phyloP scores from a whole-genome alignment of 2,113 vertebrate genomes.

The Kryptolebias marmoratus region DNA sequence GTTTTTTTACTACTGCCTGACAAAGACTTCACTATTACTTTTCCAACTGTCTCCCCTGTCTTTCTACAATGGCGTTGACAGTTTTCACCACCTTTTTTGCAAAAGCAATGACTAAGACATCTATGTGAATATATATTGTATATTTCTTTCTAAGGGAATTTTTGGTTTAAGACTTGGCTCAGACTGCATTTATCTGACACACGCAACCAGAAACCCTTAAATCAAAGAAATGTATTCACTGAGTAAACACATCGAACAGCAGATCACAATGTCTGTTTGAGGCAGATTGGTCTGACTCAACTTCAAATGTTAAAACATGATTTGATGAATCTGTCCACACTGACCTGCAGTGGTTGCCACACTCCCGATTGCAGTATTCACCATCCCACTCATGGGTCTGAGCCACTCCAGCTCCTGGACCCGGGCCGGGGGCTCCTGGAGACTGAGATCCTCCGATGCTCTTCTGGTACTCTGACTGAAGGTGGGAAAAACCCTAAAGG shows the following conservation, averaged over 20 bases:
- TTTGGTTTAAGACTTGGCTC: not conserved
- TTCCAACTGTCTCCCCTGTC: constrained; percentile 59
- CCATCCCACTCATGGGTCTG: constrained; percentile 92
- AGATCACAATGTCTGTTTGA: not conserved
- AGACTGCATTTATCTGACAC: not conserved
- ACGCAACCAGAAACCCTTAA: not conserved
- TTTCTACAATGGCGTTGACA: constrained; percentile 44
- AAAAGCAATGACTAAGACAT: constrained; percentile 29
- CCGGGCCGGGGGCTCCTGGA: constrained; percentile 84
- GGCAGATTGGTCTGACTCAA: not conserved
- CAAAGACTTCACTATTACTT: constrained; percentile 68
- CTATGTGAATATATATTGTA: constrained; percentile 10
- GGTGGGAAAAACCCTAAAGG: constrained; percentile 91
- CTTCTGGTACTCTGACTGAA: constrained; percentile 93
- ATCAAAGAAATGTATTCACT: not conserved
- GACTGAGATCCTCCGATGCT: constrained; percentile 91
- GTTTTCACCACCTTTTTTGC: constrained; percentile 44
- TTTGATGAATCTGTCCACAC: constrained; percentile 38
- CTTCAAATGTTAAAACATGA: not conserved
- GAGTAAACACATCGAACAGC: not conserved
- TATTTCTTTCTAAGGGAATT: constrained; percentile 3
- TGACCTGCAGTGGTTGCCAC: constrained; percentile 96
- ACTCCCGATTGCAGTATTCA: constrained; percentile 95
- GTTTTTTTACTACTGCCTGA: constrained; percentile 54
- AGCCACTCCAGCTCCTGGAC: constrained; percentile 81